These are phyloP conservation scores for Pseudochromis fuscus DNA, from an alignment of 2,797 vertebrate species.

Conservation along the genomic window DNA sequence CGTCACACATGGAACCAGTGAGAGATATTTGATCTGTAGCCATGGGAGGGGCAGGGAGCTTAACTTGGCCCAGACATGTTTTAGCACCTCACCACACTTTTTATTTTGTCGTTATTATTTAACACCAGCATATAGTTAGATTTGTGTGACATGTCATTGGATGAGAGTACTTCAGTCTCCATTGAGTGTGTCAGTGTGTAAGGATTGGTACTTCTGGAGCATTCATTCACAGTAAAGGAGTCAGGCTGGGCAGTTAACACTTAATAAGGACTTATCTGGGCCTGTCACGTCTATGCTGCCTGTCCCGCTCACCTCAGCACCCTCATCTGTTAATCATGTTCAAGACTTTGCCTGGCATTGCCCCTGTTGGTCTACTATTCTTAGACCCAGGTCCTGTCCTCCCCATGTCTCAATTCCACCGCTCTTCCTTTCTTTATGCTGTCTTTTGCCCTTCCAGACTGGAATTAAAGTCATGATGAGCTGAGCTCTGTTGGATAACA, in stretches of 20 bases:
- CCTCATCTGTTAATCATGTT: conserved; percentile 48
- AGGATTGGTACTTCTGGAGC: conserved; percentile 17
- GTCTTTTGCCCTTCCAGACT: conserved; percentile 16
- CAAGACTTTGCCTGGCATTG: conserved; percentile 26
- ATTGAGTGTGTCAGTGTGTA: conserved; percentile 7
- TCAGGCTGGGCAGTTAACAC: conserved; percentile 33
- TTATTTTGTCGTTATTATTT: conserved; percentile 11
- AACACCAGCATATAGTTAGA: conserved; percentile 12
- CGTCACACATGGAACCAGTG: conserved; percentile 52
- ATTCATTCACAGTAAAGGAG: conserved; percentile 45
- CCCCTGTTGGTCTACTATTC: conserved; percentile 20
- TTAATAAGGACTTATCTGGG: conserved; percentile 50
- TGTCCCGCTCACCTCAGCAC: conserved; percentile 46
- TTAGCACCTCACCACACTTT: no score
- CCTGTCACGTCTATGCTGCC: conserved; percentile 37
- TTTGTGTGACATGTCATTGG: conserved; percentile 29
- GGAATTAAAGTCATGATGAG: conserved; percentile 31
- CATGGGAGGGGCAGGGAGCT: conserved; percentile 51
- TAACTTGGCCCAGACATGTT: conserved; percentile 20
- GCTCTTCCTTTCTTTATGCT: conserved; percentile 24
- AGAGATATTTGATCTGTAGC: conserved; percentile 74
- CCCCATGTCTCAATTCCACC: background rate
- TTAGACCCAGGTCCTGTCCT: conserved; percentile 3
- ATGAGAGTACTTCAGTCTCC: background rate
- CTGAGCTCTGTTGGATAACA: conserved; percentile 10